Conservation (phyloP, 2,888 invertebrate species). For the Orchestes rusci region DNA sequence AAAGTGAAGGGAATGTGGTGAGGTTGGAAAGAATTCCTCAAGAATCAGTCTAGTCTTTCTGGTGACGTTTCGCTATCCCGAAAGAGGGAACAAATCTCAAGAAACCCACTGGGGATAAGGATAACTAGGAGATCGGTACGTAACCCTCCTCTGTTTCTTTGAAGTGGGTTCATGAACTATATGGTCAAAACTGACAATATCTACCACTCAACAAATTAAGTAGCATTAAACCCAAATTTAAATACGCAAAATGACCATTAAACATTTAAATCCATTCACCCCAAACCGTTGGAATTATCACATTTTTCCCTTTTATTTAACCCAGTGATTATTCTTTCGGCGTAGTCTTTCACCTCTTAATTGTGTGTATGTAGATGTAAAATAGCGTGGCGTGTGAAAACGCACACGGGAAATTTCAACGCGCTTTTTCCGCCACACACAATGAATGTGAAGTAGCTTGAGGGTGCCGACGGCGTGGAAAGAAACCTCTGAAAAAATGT, state of each 20-base stretch:
- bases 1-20: too few relatives aligned
- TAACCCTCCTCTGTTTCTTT: too few relatives aligned
- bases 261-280: conserved; percentile 17
- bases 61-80: too few relatives aligned
- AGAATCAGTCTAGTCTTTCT: too few relatives aligned
- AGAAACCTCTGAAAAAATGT: conserved; percentile 39
- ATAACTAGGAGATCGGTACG: too few relatives aligned
- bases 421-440: conserved; percentile 23
- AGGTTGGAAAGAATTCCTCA: too few relatives aligned
- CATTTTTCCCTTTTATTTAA: conserved; percentile 21
- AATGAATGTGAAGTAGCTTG: conserved; percentile 32
- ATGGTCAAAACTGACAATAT: too few relatives aligned
- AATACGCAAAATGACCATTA: conserved; percentile 19
- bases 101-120: too few relatives aligned
- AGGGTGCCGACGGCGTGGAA: conserved; percentile 15
- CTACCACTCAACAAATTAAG: too few relatives aligned
- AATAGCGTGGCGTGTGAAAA: conserved; percentile 23
- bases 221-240: too few relatives aligned
- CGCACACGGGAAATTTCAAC: conserved; percentile 30
- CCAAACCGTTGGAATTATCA: conserved; percentile 17
- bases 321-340: conserved; percentile 21
- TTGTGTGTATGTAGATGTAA: conserved; percentile 25
- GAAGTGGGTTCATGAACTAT: too few relatives aligned
- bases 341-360: conserved; percentile 22
- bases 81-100: too few relatives aligned